Conservation (phyloP, 2,797 vertebrate genomes). For the Pseudopleuronectes americanus region DNA sequence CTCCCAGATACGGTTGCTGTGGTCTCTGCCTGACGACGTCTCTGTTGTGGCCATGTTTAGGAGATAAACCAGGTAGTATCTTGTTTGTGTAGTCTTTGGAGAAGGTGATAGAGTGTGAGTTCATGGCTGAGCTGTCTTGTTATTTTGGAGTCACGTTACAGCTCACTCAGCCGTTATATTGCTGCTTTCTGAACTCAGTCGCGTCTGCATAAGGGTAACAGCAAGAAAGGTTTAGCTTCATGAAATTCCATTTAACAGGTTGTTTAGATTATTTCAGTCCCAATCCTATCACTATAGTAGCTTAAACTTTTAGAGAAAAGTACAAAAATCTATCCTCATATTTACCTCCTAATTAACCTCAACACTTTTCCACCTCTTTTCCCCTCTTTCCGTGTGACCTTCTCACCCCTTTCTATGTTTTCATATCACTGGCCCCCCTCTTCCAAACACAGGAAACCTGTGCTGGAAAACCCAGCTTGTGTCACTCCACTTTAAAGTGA, state of each 20-base stretch:
- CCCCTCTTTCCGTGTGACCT: slow-evolving; percentile 64
- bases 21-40: slow-evolving; percentile 60
- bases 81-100: slow-evolving; percentile 71
- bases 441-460: slow-evolving; percentile 77
- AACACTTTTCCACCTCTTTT: slow-evolving; percentile 55
- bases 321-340: slow-evolving; percentile 41
- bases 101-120: slow-evolving; percentile 65
- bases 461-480: slow-evolving; percentile 69
- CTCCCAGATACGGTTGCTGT: slow-evolving; percentile 61
- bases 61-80: slow-evolving; percentile 65
- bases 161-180: slow-evolving; percentile 7
- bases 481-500: slow-evolving; percentile 75
- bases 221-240: slow-evolving; percentile 17
- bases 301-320: slow-evolving; percentile 40
- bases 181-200: slow-evolving; percentile 33
- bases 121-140: slow-evolving; percentile 54
- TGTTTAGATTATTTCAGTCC: slow-evolving; percentile 33
- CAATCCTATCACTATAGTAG: slow-evolving; percentile 8
- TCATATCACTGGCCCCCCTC: slow-evolving; percentile 55
- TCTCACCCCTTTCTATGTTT: slow-evolving; percentile 70
- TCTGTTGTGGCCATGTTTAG: slow-evolving; percentile 68
- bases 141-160: slow-evolving; percentile 70
- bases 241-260: slow-evolving; percentile 27
- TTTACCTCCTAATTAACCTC: slow-evolving; percentile 67
- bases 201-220: not conserved